Evolutionary conservation across 2,797 vertebrate genomes (phyloP).

Genomic region (Schizopygopsis pylzovi): DNA sequence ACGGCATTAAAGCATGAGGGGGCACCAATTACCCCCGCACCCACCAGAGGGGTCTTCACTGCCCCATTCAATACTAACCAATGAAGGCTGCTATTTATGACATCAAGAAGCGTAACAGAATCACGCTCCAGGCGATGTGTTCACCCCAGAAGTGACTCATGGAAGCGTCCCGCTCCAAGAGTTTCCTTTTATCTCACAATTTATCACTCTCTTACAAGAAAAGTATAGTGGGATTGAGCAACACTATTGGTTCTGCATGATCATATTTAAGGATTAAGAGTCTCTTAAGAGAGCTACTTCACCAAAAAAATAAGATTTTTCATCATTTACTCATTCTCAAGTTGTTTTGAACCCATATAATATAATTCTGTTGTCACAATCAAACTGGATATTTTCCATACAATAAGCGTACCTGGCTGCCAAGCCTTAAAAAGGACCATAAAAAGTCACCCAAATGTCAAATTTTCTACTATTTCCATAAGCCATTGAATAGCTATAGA

Average conservation of each 20-base stretch:
- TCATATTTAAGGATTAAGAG: background rate
- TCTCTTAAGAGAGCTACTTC: background rate
- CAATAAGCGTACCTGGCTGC: no score
- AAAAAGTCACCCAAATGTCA: background rate
- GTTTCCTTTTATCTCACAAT: background rate
- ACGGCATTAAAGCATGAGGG: constrained; percentile 45
- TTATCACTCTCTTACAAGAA: background rate
- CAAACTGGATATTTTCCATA: background rate
- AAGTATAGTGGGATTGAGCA: background rate
- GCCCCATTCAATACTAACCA: constrained; percentile 49
- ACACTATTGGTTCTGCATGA: background rate
- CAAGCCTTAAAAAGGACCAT: background rate
- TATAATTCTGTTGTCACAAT: background rate
- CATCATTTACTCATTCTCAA: background rate
- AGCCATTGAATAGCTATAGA: background rate
- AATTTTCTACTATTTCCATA: background rate
- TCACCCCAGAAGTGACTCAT: constrained; percentile 30
- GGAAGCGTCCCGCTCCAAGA: constrained; percentile 12
- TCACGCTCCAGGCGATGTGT: constrained; percentile 12
- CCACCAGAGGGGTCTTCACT: constrained; percentile 27
- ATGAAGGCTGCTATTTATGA: constrained; percentile 51
- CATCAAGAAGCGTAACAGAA: constrained; percentile 27
- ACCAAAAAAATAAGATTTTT: accelerated
- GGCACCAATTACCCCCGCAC: constrained; percentile 36
- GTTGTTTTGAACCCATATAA: background rate